Percentiles rank a stretch among this genome's conserved stretches.
Evolutionary conservation across 1,140 invertebrate genomes (phyloP).

Genomic region (Camponotus floridanus): DNA sequence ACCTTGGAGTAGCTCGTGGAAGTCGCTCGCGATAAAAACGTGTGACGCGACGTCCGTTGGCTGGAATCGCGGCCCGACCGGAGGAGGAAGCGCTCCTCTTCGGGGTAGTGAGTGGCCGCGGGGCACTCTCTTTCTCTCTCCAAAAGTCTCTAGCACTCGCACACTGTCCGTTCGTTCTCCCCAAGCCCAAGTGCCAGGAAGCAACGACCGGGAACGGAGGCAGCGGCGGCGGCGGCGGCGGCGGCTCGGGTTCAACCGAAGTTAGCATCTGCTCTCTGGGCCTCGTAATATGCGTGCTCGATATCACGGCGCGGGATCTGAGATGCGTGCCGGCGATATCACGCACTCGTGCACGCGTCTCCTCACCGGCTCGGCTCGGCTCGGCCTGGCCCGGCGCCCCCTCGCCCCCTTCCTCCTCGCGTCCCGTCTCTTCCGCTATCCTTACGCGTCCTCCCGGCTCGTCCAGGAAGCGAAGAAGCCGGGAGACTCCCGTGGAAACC

Average conservation of each 20-base stretch:
- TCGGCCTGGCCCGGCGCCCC: slow-evolving; percentile 9
- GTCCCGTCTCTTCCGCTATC: slow-evolving; percentile 37
- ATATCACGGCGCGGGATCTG: slow-evolving; percentile 82
- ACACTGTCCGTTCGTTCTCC: slow-evolving; percentile 39
- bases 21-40: slow-evolving; percentile 14
- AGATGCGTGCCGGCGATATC: slow-evolving; percentile 84
- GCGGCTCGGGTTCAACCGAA: slow-evolving; percentile 79
- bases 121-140: slow-evolving; percentile 56
- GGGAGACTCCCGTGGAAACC: slow-evolving; percentile 21
- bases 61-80: slow-evolving; percentile 45
- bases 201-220: slow-evolving; percentile 76
- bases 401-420: slow-evolving; percentile 2
- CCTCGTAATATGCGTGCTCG: slow-evolving; percentile 83
- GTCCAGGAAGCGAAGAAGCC: slow-evolving; percentile 51
- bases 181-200: slow-evolving; percentile 55
- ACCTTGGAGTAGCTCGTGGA: neutral
- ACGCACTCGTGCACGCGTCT: slow-evolving; percentile 82
- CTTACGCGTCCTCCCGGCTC: slow-evolving; percentile 45
- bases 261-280: slow-evolving; percentile 83
- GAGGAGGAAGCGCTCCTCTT: slow-evolving; percentile 61
- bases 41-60: slow-evolving; percentile 32
- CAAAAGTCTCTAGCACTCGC: slow-evolving; percentile 63
- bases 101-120: slow-evolving; percentile 60
- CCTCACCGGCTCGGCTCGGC: slow-evolving; percentile 42
- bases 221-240: slow-evolving; percentile 32